These are phyloP conservation scores for Ochotona princeps DNA, from an alignment of 2,113 vertebrate genomes.

Conservation along the genomic window DNA sequence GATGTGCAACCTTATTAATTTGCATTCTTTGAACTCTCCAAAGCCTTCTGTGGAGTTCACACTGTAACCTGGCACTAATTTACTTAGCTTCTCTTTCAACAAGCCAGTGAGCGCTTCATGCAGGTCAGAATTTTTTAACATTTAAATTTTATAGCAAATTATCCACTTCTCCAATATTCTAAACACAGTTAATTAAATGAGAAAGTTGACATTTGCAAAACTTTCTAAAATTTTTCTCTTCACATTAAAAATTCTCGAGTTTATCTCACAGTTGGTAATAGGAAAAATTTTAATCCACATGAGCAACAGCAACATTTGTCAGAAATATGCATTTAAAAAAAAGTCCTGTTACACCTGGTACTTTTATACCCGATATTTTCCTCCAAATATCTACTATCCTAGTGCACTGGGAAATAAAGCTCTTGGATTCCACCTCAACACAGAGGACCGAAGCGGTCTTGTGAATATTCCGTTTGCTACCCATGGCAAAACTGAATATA, in stretches of 20 bases:
- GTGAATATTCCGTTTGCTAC: neutral
- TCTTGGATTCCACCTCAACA: neutral
- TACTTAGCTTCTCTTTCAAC: neutral
- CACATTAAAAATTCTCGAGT: neutral
- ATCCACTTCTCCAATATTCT: slow-evolving; percentile 2
- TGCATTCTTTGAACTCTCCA: neutral
- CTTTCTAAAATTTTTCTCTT: slow-evolving; percentile 5
- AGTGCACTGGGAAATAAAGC: neutral
- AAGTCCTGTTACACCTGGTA: neutral
- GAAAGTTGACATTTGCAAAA: slow-evolving; percentile 21
- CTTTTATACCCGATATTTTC: neutral
- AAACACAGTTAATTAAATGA: slow-evolving; percentile 39
- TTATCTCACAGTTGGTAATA: neutral
- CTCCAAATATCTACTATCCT: neutral
- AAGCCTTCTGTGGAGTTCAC: neutral
- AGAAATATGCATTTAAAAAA: neutral
- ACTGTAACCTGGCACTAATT: neutral
- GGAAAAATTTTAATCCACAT: neutral
- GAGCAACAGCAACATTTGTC: neutral
- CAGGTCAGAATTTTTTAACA: neutral
- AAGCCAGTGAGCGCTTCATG: neutral
- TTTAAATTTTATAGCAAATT: slow-evolving; percentile 38
- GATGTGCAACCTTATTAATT: slow-evolving; percentile 18
- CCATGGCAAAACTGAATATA: neutral
- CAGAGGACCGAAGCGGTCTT: neutral